These are phyloP conservation scores for Drosophila melanica DNA, from an alignment of 1,140 invertebrate species.

Conservation along the genomic window DNA sequence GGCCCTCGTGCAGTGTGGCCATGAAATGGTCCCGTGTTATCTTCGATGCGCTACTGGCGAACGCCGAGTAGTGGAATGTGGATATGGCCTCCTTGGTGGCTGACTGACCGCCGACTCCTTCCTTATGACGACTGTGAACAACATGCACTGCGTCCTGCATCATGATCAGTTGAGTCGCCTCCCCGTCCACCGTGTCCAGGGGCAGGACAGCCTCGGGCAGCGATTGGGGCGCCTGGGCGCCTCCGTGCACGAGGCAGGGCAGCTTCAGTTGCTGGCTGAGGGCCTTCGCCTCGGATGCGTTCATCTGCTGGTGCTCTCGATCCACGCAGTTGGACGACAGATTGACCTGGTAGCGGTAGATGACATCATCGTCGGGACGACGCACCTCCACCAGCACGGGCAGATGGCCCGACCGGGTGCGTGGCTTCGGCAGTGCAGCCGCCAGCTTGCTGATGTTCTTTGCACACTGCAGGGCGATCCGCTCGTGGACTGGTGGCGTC, in stretches of 20 bases:
- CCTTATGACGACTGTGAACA: neutral
- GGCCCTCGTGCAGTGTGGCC: constrained; percentile 32
- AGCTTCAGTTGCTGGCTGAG: constrained; percentile 20
- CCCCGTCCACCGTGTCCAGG: neutral
- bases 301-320: constrained; percentile 2
- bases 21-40: constrained; percentile 34
- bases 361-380: constrained; percentile 30
- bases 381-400: constrained; percentile 65
- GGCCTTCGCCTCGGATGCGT: constrained; percentile 12
- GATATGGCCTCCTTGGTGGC: constrained; percentile 1
- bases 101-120: no score
- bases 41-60: constrained; percentile 3
- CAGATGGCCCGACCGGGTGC: constrained; percentile 40
- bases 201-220: neutral
- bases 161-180: constrained; percentile 29
- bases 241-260: constrained; percentile 24
- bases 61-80: constrained; percentile 16
- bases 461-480: constrained; percentile 63
- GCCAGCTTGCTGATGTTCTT: constrained; percentile 48
- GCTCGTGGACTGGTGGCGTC: constrained; percentile 46
- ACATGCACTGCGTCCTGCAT: constrained; percentile 42
- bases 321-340: constrained; percentile 21
- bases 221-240: neutral
- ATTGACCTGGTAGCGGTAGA: constrained; percentile 64
- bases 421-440: constrained; percentile 43